phyloP scores from a whole-genome alignment of 2,888 invertebrate genomes.

The Rhodophaea formosa region DNA sequence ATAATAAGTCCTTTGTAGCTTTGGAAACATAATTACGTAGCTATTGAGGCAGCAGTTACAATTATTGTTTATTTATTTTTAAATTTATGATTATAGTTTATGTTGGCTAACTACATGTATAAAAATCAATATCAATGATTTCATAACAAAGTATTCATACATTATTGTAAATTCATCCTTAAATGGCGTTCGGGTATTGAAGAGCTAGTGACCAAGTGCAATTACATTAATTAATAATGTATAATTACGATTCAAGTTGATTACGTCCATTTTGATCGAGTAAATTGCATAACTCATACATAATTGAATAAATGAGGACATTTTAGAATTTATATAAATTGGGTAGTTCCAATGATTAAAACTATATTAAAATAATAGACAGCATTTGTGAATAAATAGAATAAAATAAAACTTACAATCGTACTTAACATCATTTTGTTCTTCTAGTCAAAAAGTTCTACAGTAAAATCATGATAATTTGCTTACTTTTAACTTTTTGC shows the following conservation, averaged over 20 bases:
- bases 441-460: slow-evolving; percentile 18
- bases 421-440: slow-evolving; percentile 21
- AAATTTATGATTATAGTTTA: background rate
- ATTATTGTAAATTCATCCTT: slow-evolving; percentile 38
- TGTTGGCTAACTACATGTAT: background rate
- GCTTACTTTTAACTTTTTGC: background rate
- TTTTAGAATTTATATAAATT: slow-evolving; percentile 1
- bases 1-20: too few species aligned
- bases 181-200: slow-evolving; percentile 46
- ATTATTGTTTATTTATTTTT: background rate
- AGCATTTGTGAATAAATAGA: background rate
- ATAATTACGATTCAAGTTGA: slow-evolving; percentile 52
- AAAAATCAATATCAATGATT: background rate
- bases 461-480: slow-evolving; percentile 1
- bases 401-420: slow-evolving; percentile 23
- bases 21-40: too few species aligned
- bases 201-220: slow-evolving; percentile 68
- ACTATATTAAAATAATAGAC: background rate
- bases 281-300: slow-evolving; percentile 49
- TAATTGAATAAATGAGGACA: slow-evolving; percentile 38
- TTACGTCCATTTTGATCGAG: slow-evolving; percentile 69
- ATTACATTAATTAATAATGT: slow-evolving; percentile 64
- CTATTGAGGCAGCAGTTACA: too few species aligned
- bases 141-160: background rate
- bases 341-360: slow-evolving; percentile 3